These are phyloP conservation scores for Artemia sinica DNA, from an alignment of 2,888 invertebrate genomes.

Conservation along the genomic window DNA sequence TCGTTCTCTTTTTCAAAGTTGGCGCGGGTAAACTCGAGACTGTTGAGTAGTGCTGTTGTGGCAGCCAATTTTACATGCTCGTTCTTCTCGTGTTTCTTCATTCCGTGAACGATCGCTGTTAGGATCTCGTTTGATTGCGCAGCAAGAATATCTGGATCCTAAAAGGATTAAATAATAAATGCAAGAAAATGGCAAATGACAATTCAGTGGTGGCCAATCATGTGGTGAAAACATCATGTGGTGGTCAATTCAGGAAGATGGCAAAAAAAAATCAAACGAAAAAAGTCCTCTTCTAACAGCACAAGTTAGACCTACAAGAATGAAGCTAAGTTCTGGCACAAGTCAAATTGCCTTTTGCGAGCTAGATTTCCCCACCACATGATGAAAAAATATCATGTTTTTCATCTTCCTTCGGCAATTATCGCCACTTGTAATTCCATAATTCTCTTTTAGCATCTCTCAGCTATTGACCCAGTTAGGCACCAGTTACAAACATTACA, in stretches of 20 bases:
- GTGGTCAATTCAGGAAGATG: too few species aligned
- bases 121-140: conserved; percentile 86
- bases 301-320: neutral
- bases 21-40: conserved; percentile 91
- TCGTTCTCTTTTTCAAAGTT: conserved; percentile 96
- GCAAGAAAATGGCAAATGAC: conserved; percentile 12
- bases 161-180: conserved; percentile 20
- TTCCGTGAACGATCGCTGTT: conserved; percentile 96
- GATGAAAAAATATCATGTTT: too few species aligned
- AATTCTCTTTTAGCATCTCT: too few species aligned
- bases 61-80: conserved; percentile 88
- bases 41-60: conserved; percentile 87
- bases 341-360: too few species aligned
- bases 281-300: neutral
- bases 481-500: too few species aligned
- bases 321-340: too few species aligned
- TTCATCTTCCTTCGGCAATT: too few species aligned
- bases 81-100: conserved; percentile 83
- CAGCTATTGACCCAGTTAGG: too few species aligned
- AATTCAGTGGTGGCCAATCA: too few species aligned
- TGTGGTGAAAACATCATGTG: too few species aligned
- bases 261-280: conserved; percentile 9
- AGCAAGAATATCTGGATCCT: conserved; percentile 72
- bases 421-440: too few species aligned
- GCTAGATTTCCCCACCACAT: too few species aligned